Conservation (phyloP, 2,113 vertebrate genomes). For the Rhagologus leucostigma region DNA sequence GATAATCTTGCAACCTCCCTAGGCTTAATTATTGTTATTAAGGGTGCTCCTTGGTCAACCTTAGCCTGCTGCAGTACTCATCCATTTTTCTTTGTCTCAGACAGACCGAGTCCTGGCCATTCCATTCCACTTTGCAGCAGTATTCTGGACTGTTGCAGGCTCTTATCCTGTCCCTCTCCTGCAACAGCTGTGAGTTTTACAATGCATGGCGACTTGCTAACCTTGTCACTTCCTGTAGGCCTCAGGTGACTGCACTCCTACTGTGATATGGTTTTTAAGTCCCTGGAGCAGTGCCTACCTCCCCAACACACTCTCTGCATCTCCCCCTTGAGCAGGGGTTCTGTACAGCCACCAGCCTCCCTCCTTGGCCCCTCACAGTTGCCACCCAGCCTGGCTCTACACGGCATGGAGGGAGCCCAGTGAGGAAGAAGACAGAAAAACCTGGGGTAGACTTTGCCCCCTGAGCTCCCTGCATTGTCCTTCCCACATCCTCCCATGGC, state of each 20-base stretch:
- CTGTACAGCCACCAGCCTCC: not conserved
- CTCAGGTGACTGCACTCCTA: not conserved
- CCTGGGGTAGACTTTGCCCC: not conserved
- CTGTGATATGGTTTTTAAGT: not conserved
- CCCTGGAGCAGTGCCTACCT: not conserved
- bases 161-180: not conserved
- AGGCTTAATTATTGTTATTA: not conserved
- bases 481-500: not conserved
- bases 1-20: not conserved
- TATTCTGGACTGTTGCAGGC: not conserved
- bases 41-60: not conserved
- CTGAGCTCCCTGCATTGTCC: accelerated
- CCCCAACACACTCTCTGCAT: accelerated
- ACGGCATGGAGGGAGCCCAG: accelerated
- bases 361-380: not conserved
- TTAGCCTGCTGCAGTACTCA: not conserved
- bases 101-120: not conserved
- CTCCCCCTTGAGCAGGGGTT: not conserved
- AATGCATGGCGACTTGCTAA: not conserved
- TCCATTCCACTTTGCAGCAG: not conserved
- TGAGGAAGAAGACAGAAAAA: not conserved
- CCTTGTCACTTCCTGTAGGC: not conserved
- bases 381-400: not conserved
- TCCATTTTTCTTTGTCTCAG: not conserved
- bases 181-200: accelerated